phyloP scores from a whole-genome alignment of 2,888 invertebrate species.

The Aphelenchoides bicaudatus region DNA sequence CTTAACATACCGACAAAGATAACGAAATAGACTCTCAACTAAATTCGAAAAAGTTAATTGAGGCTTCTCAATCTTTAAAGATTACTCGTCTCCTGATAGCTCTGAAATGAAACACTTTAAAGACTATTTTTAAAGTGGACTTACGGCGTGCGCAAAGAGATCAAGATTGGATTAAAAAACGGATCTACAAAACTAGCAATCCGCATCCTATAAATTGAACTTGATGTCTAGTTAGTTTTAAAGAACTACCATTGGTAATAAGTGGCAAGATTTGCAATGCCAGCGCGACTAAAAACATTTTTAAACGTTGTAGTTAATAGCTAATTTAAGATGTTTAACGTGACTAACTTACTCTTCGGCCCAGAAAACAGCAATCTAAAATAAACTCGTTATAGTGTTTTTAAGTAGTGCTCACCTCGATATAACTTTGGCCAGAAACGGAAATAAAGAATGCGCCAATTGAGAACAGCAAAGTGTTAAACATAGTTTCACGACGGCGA shows the following conservation, averaged over 20 bases:
- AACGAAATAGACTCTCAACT: slow-evolving; percentile 31
- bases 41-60: slow-evolving; percentile 11
- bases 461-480: slow-evolving; percentile 55
- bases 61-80: not conserved
- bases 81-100: not conserved
- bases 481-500: slow-evolving; percentile 52
- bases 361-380: slow-evolving; percentile 59
- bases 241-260: slow-evolving; percentile 36
- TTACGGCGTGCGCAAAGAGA: slow-evolving; percentile 53
- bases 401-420: too few species aligned
- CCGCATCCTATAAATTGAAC: too few species aligned
- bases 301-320: too few species aligned
- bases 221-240: too few species aligned
- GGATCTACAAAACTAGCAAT: slow-evolving; percentile 56
- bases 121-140: slow-evolving; percentile 34
- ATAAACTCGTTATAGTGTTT: too few species aligned
- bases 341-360: too few species aligned
- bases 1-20: slow-evolving; percentile 19
- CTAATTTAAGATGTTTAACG: too few species aligned
- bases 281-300: too few species aligned
- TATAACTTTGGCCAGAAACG: slow-evolving; percentile 53
- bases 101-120: not conserved
- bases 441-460: slow-evolving; percentile 53
- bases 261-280: slow-evolving; percentile 36
- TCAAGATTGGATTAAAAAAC: slow-evolving; percentile 55